Evolutionary conservation across 2,888 invertebrate species (phyloP).

Genomic region (Pteria penguin): DNA sequence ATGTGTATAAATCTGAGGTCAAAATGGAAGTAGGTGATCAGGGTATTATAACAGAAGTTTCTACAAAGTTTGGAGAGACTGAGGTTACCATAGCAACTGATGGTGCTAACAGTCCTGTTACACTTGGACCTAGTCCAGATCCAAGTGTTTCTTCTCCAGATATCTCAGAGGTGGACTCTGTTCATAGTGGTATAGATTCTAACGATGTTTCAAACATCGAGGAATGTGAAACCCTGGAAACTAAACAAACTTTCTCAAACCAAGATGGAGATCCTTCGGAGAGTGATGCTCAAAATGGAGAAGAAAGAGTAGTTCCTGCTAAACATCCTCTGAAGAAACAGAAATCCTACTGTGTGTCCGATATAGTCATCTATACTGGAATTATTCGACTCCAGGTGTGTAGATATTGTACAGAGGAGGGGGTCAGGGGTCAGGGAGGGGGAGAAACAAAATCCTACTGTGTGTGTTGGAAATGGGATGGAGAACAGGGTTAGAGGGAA

Average conservation of each 20-base stretch:
- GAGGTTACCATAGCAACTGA: conserved; percentile 5
- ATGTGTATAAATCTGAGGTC: neutral
- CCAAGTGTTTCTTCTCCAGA: neutral
- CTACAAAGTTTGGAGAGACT: neutral
- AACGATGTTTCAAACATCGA: neutral
- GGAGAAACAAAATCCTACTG: neutral
- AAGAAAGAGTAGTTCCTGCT: neutral
- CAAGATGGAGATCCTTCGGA: neutral
- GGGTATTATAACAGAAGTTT: neutral
- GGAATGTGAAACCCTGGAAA: conserved; percentile 5
- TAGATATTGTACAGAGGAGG: no score
- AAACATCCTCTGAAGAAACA: neutral
- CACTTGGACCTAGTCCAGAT: neutral
- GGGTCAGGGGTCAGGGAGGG: neutral
- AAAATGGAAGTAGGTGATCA: neutral
- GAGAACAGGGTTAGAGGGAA: conserved; percentile 1
- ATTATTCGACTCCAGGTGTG: conserved; percentile 48
- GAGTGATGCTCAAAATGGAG: neutral
- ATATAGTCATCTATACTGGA: conserved; percentile 42
- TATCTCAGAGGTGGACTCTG: neutral
- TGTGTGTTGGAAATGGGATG: neutral
- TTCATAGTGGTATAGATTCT: neutral
- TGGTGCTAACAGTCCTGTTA: neutral
- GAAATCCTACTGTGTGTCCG: conserved; percentile 36
- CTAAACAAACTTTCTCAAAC: neutral